Evolutionary conservation across 2,113 vertebrate species (phyloP).

Genomic region (Oreochromis tanganicae): DNA sequence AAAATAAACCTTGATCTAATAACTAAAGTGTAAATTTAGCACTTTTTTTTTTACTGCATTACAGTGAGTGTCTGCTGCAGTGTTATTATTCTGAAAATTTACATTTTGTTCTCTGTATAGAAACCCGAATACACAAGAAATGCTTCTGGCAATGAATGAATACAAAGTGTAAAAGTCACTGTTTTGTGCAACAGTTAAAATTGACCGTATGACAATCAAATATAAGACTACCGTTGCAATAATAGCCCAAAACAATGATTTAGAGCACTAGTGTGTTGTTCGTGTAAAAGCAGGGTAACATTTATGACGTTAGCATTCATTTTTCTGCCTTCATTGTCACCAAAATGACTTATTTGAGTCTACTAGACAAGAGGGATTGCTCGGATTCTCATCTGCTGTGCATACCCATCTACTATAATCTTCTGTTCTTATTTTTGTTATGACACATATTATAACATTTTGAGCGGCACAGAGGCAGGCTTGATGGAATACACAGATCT

Average conservation of each 20-base stretch:
- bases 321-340: neutral
- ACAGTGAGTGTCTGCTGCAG: neutral
- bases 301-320: neutral
- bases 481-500: constrained; percentile 54
- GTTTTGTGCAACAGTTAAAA: neutral
- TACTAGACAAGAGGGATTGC: constrained; percentile 13
- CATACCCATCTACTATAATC: constrained; percentile 21
- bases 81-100: constrained; percentile 7
- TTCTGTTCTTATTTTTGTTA: constrained; percentile 36
- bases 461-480: constrained; percentile 6
- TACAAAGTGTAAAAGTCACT: neutral
- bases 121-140: constrained; percentile 27
- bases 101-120: constrained; percentile 1
- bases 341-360: constrained; percentile 11
- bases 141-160: neutral
- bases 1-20: neutral
- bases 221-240: neutral
- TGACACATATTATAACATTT: constrained; percentile 48
- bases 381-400: constrained; percentile 8
- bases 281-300: neutral
- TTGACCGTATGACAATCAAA: neutral
- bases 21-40: neutral
- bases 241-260: neutral
- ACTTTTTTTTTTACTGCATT: neutral
- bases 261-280: neutral